Evolutionary conservation across 2,113 vertebrate genomes (phyloP).

Genomic region (Chamaetylas fuelleborni): DNA sequence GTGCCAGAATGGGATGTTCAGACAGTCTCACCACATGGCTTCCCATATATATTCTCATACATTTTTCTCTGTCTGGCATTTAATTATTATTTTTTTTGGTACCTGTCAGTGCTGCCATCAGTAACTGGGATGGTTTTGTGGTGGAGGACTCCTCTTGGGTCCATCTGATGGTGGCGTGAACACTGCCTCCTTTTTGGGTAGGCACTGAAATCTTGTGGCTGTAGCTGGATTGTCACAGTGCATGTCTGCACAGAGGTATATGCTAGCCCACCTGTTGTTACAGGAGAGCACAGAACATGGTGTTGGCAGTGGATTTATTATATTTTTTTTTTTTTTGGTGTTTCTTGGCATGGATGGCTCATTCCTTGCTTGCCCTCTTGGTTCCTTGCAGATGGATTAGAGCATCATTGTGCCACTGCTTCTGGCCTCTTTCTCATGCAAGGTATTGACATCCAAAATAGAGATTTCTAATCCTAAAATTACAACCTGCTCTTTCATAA

Average conservation of each 20-base stretch:
- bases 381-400: neutral
- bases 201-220: neutral
- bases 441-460: neutral
- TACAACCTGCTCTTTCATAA: neutral
- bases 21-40: neutral
- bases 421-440: neutral
- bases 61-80: neutral
- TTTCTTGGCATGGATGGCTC: neutral
- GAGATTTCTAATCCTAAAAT: constrained; percentile 9
- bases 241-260: accelerated
- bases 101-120: neutral
- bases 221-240: neutral
- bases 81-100: neutral
- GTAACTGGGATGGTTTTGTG: neutral
- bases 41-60: neutral
- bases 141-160: neutral
- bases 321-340: neutral
- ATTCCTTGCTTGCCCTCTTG: neutral
- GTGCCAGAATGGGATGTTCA: neutral
- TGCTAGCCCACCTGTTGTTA: neutral
- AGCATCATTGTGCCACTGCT: accelerated
- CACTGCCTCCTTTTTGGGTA: accelerated
- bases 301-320: neutral
- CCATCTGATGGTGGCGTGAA: neutral
- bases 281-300: neutral